Evolutionary conservation across 2,797 vertebrate genomes (phyloP), one percentile per base, ranked within the genome.

Genomic region (Lophotriccus pileatus): DNA sequence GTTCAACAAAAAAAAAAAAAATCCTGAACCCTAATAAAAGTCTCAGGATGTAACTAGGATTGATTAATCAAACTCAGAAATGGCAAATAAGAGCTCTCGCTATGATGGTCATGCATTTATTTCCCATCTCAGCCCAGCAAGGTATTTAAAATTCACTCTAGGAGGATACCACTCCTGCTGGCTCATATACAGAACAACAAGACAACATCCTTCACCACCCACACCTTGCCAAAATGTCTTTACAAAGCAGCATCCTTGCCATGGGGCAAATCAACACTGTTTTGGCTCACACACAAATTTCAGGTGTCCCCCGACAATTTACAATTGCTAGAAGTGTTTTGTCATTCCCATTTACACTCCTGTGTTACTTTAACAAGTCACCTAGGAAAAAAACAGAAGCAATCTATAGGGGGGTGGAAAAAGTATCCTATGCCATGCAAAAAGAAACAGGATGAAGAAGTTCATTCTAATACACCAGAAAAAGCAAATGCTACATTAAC

Each of bases 391-490:
- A 90, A 47, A 14, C 2, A 81, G 9, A 73, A 76, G 23, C 25
- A 24, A 12, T 13, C 12, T 27, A 11, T 1, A 4, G 2, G 22
- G 14, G 7, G 7, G 27, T n/a, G 2, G 0, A 1, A 4, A 2
- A 14, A 56, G n/a, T 34, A 39, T 13, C 32, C 16, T 23, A 10
- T 2, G 7, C 16, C 56, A 37, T 7, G 22, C 7, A 55, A 55
- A 58, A 39, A 81, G 43, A 68, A 83, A 39, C 6, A 32, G 17
- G 19, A 79, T 46, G 32, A 36, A 67, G 25, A 67, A 94, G 23
- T 3, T 81, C 24, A n/a, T 62, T 55, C 5, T 37, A 22, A 37
- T 60, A 80, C 85, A 74, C 4, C 12, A 62, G 46, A 18, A 64
- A 62, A 77, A 73, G 5, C 3, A 14, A 79, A 52, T 1, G 8